Conservation (phyloP, 2,888 invertebrate species). For the Vandiemenella viatica region DNA sequence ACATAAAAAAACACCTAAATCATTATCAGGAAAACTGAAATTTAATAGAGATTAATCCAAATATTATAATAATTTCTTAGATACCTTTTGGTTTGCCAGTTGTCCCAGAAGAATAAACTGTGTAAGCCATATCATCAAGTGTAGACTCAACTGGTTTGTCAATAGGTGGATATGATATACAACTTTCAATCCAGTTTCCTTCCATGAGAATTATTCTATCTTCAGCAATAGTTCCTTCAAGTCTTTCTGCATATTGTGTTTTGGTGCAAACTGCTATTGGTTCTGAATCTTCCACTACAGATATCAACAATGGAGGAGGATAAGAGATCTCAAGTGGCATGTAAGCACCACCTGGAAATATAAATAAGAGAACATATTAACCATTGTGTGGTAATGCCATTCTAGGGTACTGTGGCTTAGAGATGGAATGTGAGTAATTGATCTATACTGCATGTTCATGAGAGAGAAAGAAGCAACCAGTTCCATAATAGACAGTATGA, state of each 20-base stretch:
- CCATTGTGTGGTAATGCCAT: no score
- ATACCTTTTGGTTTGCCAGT: constrained; percentile 22
- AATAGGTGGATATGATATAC: constrained; percentile 2
- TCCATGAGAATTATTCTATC: constrained; percentile 12
- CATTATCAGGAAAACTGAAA: no score
- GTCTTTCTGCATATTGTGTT: constrained; percentile 10
- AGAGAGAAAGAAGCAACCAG: no score
- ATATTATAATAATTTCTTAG: no score
- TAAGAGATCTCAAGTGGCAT: constrained; percentile 20
- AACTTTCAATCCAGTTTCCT: constrained; percentile 13
- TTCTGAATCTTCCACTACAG: constrained; percentile 19
- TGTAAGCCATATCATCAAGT: constrained; percentile 20
- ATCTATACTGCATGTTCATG: no score
- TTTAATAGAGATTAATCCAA: no score
- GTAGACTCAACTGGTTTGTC: constrained; percentile 7
- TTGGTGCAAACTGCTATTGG: constrained; percentile 20
- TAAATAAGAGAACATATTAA: no score
- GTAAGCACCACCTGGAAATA: constrained; percentile 20
- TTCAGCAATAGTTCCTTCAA: constrained; percentile 4
- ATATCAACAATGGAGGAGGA: constrained; percentile 17
- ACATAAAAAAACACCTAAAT: no score
- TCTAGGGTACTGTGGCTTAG: no score
- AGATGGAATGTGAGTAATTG: no score
- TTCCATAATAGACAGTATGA: no score
- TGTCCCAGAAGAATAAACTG: constrained; percentile 21